Base-by-base conservation (phyloP, 2,113 vertebrate species). In the Pseudolaguvia tuberculata region DNA sequence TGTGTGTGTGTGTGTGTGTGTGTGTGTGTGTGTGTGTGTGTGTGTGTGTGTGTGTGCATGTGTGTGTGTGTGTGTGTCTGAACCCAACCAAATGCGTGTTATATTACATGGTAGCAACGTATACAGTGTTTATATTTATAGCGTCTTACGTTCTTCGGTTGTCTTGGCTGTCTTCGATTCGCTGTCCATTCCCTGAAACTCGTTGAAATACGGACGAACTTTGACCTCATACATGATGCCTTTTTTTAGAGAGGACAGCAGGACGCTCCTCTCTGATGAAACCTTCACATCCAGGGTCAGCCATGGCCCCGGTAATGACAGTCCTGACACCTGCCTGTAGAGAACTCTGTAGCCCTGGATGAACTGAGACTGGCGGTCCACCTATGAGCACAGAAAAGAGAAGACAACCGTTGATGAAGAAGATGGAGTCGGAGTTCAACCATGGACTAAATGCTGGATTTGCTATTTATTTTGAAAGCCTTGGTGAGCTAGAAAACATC, bases 171-270 rank as follows among this genome's bases (percentile, higher is more conserved):
- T 93, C 86, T 94, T 94, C 42, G 95, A 93, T 79, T 98, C 97
- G 57, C 96, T 97, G 86, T 99, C 97, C 92, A 97, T 97, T 76
- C 96, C 97, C 79, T 99, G 97, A 86, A 99, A 99, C 69, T 99
- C 97, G 69, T 99, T 99, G 88, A 99, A 99, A 78, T 96, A 99
- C 0, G 97, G 97, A 1, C 96, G 93, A 14, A 96, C 95, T 87
- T 99, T 99, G 77, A 99, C 93, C 85, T 99, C 97, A 0, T 99
- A 99, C 58, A 93, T 91, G 57, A 96, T 93, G 0, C 96, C 96
- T 82, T 98, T 99, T 85, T 94, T 98, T 55, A 99, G 89, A 61
- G 85, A 88, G 47, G 93, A 83, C 0, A 99, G 90, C 52, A 96
- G 85, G 52, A 95, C 88, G 5, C 90, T 93, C 53, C 97, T 91